These are phyloP conservation scores for Mantis religiosa DNA, from an alignment of 2,888 invertebrate genomes.

Conservation along the genomic window DNA sequence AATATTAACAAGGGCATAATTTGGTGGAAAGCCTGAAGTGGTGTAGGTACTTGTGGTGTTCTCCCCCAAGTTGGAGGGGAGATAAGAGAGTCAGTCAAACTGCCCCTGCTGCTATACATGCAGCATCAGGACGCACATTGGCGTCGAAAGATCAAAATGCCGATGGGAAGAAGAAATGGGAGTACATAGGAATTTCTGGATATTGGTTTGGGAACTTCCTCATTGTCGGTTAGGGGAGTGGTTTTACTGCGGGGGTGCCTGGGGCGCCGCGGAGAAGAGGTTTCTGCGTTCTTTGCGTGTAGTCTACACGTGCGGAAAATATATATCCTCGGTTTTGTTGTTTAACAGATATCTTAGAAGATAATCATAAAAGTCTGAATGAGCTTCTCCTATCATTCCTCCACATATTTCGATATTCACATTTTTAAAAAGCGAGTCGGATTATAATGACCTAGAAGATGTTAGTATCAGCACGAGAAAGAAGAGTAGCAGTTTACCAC, in stretches of 20 bases:
- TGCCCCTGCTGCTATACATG: not conserved
- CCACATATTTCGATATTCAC: too few relatives aligned
- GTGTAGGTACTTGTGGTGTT: too few relatives aligned
- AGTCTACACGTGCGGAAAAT: not conserved
- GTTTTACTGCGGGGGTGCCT: not conserved
- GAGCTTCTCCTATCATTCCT: too few relatives aligned
- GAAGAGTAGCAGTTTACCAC: too few relatives aligned
- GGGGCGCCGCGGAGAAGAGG: not conserved
- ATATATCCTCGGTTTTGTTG: too few relatives aligned
- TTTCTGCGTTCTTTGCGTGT: not conserved
- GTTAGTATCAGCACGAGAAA: too few relatives aligned
- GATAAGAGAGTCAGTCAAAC: not conserved
- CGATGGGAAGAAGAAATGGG: not conserved
- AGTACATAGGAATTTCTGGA: not conserved
- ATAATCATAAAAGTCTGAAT: too few relatives aligned
- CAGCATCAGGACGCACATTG: not conserved
- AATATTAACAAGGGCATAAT: too few relatives aligned
- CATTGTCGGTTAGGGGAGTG: not conserved
- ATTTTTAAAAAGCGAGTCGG: too few relatives aligned
- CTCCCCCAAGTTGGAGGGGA: not conserved
- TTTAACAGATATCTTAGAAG: too few relatives aligned
- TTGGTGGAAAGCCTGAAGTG: too few relatives aligned
- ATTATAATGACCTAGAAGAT: too few relatives aligned
- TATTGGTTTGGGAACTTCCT: not conserved
- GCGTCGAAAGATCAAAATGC: not conserved